Evolutionary conservation across 2,797 vertebrate species (phyloP).

Genomic region (Vultur gryphus): DNA sequence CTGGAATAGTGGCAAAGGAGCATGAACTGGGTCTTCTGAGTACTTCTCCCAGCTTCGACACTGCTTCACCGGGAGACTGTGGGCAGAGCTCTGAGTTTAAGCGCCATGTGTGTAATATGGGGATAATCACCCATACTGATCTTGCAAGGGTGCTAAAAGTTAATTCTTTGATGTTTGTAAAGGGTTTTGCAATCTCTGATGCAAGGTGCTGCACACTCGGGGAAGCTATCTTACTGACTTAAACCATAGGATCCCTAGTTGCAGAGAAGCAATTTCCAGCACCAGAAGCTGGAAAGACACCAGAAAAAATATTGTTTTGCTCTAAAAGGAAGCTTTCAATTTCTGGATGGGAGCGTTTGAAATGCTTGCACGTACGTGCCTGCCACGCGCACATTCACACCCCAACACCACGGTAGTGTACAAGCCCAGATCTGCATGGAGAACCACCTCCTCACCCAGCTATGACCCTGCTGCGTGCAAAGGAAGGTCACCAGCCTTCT

Average conservation of each 20-base stretch:
- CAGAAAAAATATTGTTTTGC: background rate
- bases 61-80: background rate
- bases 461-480: background rate
- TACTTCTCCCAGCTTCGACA: background rate
- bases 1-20: background rate
- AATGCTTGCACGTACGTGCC: background rate
- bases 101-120: background rate
- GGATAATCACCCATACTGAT: background rate
- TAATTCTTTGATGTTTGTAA: background rate
- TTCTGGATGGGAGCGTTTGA: background rate
- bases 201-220: background rate
- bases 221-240: background rate
- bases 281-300: background rate
- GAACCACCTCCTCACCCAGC: background rate
- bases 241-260: background rate
- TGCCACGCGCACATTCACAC: background rate
- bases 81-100: background rate
- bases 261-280: background rate
- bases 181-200: background rate
- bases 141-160: background rate
- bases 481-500: background rate
- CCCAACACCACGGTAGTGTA: fast-evolving
- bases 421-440: background rate
- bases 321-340: background rate
- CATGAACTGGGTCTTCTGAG: background rate